Evolutionary conservation across 2,888 invertebrate species (phyloP).

Genomic region (Bimastos eiseni): DNA sequence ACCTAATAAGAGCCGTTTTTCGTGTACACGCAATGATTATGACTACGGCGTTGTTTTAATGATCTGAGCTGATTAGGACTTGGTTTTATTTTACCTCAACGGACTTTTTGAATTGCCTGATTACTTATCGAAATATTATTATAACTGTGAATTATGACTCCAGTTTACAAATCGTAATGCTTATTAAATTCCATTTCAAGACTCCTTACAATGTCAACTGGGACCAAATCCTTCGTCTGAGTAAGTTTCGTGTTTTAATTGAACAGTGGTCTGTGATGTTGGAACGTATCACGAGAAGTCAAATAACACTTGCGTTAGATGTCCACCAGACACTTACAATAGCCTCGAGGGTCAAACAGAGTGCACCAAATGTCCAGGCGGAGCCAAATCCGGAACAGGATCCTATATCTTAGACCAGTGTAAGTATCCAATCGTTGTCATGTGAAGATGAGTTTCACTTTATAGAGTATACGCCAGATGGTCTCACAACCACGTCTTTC

Average conservation of each 20-base stretch:
- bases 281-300: background rate
- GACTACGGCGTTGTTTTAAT: too few species aligned
- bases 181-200: background rate
- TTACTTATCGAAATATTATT: too few species aligned
- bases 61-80: too few species aligned
- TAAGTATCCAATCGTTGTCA: background rate
- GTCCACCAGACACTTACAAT: background rate
- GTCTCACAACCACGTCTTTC: too few species aligned
- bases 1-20: too few species aligned
- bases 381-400: background rate
- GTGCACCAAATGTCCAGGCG: background rate
- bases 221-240: background rate
- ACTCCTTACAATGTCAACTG: background rate
- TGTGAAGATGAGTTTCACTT: too few species aligned
- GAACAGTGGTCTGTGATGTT: background rate
- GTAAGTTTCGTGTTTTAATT: background rate
- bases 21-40: too few species aligned
- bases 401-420: background rate
- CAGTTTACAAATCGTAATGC: background rate
- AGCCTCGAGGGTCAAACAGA: background rate
- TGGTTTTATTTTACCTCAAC: too few species aligned
- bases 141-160: too few species aligned
- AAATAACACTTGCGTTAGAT: background rate
- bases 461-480: too few species aligned
- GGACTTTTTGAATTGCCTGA: too few species aligned